Evolutionary conservation across 2,888 invertebrate genomes (phyloP), one percentile per base, ranked within the genome.

Genomic region (Dexiosoma caninum): DNA sequence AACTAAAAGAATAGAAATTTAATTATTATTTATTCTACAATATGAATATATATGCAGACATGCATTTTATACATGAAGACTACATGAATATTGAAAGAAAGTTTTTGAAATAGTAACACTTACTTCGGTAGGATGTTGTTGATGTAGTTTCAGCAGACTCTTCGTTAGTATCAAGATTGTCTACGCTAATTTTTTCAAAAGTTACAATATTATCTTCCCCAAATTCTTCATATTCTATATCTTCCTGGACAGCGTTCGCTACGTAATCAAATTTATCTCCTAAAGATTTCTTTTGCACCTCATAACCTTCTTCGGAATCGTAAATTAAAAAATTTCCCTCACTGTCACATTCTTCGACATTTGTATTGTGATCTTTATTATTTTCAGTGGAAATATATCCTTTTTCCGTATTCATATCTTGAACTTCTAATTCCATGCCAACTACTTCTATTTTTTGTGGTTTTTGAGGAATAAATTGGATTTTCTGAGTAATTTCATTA

Each of bases 51-150:
- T 27, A 5, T 27, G 6, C 27, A 27, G 3, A 27, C 27, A 27
- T 27, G 6, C 27, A 27, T 27, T 5, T n/a, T n/a, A n/a, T n/a
- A n/a, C n/a, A n/a, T n/a, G n/a, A n/a, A n/a, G n/a, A n/a, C n/a
- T n/a, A n/a, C n/a, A n/a, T n/a, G n/a, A n/a, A n/a, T n/a, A n/a
- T n/a, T n/a, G n/a, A n/a, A n/a, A n/a, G n/a, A n/a, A n/a, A n/a
- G n/a, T n/a, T n/a, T n/a, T n/a, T n/a, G 2, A 53, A 53, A 16
- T 21, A 12, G 6, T 8, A 30, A 49, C 5, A 70, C 75, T 62
- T 71, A 81, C 78, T 81, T 10, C 66, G 53, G 46, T 78, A 81
- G 0, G 78, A 78, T 3, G 37, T 78, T 2, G 76, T 80, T 14
- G 80, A 76, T n/a, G 53, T 49, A 4, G 55, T 55, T 49, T 51